These are phyloP conservation scores for Trichopoda pennipes DNA, from an alignment of 2,888 invertebrate species.

Conservation along the genomic window DNA sequence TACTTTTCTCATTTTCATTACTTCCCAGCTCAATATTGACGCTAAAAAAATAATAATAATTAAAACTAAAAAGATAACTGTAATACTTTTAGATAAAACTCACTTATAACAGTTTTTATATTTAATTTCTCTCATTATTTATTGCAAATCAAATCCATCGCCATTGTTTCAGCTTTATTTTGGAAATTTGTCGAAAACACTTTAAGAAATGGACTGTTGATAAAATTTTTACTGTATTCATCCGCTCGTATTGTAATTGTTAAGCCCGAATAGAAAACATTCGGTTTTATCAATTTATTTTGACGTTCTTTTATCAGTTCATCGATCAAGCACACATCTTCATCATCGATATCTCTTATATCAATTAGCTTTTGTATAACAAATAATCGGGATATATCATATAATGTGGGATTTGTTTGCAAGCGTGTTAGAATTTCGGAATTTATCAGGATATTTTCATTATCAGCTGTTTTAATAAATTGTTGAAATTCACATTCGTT, in stretches of 20 bases:
- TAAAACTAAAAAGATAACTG: too few species aligned
- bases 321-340: background rate
- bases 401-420: conserved; percentile 46
- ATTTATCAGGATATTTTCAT: conserved; percentile 40
- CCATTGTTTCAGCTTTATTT: too few species aligned
- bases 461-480: conserved; percentile 45
- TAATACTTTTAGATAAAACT: too few species aligned
- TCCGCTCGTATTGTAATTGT: conserved; percentile 32
- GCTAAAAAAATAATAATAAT: too few species aligned
- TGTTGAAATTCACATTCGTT: conserved; percentile 40
- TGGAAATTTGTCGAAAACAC: too few species aligned
- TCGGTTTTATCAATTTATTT: too few species aligned
- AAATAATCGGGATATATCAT: conserved; percentile 38
- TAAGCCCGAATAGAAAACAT: background rate
- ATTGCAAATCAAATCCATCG: too few species aligned
- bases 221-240: conserved; percentile 25
- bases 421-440: conserved; percentile 54
- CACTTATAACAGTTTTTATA: too few species aligned
- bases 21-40: too few species aligned
- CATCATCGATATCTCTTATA: conserved; percentile 21
- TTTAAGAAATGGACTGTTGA: conserved; percentile 42
- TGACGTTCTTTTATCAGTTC: background rate
- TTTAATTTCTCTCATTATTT: too few species aligned
- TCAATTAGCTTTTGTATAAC: conserved; percentile 62
- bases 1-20: too few species aligned